These are phyloP conservation scores for Mustelus asterias DNA, from an alignment of 2,113 vertebrate genomes.

Conservation along the genomic window DNA sequence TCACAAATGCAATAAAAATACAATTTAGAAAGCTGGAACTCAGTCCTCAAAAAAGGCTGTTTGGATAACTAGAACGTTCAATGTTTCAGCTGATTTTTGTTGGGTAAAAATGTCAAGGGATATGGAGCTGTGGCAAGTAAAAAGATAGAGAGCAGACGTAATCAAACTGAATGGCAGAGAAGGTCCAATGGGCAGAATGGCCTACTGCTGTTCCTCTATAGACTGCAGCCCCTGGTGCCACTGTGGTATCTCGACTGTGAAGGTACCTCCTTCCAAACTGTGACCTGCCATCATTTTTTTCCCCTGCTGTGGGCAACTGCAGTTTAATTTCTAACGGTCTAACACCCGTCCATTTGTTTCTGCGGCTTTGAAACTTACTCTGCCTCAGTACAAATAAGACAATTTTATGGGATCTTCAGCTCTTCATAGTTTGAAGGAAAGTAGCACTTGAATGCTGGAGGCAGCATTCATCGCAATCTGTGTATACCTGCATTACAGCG, in stretches of 20 bases:
- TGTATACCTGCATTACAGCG: background rate
- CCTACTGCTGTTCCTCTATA: background rate
- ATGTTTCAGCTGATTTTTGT: background rate
- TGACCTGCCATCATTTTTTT: background rate
- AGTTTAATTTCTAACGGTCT: background rate
- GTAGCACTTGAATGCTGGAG: background rate
- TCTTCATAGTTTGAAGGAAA: background rate
- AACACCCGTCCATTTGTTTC: background rate
- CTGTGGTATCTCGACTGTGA: too few species aligned
- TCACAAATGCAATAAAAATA: background rate
- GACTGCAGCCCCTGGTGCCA: background rate
- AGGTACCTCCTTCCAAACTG: background rate
- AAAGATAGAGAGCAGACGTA: background rate
- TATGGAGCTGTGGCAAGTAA: background rate
- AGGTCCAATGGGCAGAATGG: background rate
- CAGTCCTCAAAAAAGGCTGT: background rate
- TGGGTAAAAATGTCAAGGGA: background rate
- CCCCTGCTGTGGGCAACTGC: background rate
- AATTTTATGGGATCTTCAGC: background rate
- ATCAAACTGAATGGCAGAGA: background rate
- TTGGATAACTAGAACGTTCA: background rate
- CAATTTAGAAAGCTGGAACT: background rate
- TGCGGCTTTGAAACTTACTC: background rate
- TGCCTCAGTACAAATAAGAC: background rate
- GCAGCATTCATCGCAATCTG: background rate